Evolutionary conservation across 2,888 invertebrate genomes (phyloP).

Genomic region (Eupithecia vulgata): DNA sequence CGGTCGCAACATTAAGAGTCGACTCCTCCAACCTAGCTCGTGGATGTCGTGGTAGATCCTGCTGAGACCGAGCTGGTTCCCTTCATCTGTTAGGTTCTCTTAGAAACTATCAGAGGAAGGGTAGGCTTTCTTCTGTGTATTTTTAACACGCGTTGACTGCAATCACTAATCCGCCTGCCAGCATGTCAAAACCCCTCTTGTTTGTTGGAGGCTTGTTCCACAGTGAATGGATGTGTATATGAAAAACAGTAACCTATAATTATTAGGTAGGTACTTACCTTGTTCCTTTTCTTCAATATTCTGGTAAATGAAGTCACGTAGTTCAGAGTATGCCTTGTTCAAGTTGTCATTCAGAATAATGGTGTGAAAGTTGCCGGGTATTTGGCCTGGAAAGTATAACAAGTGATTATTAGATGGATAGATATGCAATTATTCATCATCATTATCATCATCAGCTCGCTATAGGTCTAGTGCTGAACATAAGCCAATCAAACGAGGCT

Average conservation of each 20-base stretch:
- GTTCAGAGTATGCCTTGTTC: constrained; percentile 90
- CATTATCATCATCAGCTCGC: too few species aligned
- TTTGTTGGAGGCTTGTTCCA: neutral
- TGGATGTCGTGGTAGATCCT: neutral
- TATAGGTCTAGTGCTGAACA: too few species aligned
- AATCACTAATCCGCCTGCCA: neutral
- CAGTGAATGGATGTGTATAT: neutral
- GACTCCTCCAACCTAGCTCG: neutral
- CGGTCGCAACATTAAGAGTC: neutral
- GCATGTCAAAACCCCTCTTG: neutral
- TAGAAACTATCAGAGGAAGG: too few species aligned
- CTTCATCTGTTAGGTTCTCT: too few species aligned
- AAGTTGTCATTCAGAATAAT: constrained; percentile 92
- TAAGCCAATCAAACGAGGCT: too few species aligned
- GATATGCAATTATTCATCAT: too few species aligned
- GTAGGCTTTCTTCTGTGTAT: neutral
- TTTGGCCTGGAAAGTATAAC: constrained; percentile 65
- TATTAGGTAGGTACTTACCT: constrained; percentile 56
- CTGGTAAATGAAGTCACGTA: constrained; percentile 87
- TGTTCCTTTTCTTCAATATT: constrained; percentile 84
- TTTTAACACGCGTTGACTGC: neutral
- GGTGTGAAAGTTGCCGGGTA: constrained; percentile 91
- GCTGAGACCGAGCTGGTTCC: too few species aligned
- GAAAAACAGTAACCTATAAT: neutral
- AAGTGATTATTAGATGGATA: neutral